Evolutionary conservation across 2,797 vertebrate genomes (phyloP), one percentile per base, ranked within the genome.

Genomic region (Octomys mimax): DNA sequence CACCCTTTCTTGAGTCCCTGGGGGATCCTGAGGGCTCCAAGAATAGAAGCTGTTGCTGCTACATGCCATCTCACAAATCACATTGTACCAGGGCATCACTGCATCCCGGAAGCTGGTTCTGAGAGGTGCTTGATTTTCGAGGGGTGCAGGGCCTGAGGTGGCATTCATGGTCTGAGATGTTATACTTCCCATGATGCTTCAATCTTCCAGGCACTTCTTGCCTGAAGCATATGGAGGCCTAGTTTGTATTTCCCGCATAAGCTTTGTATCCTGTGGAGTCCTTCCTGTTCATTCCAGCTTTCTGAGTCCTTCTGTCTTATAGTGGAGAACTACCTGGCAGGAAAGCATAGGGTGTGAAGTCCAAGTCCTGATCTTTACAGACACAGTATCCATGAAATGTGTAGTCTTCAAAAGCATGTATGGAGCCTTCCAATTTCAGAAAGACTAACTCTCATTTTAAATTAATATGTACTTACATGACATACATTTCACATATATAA

Each of bases 121-220:
- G 0, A 39, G 31, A 75, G 16, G 1, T 2, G 19, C n/a, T 77
- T 7, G 52, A 28, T n/a, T 82, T 39, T 78, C 42, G 49, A 14
- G 57, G 22, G 62, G 0, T 18, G 31, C 1, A 5, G 0, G 0
- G 9, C 14, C 36, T 61, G 66, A 46, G 78, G 36, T 10, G 6
- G 77, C 31, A 13, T 57, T 85, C 28, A 75, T 80, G 49, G 1
- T 54, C 64, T 86, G 73, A 64, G 16, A 68, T 36, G 31, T 31
- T 16, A 49, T 42, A 16, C 16, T 33, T 57, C 42, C 33, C 31
- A 75, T 21, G 28, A 91, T 77, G 85, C 36, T n/a, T 81, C 73
- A 14, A 54, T 16, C 52, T 70, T 46, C 66, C 28, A 24, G 22
- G 2, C 87, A 12, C n/a, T 81, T 75, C 28, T 18, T 21, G 0